Conservation (phyloP, 2,888 invertebrate genomes). For the Cotesia congregata region DNA sequence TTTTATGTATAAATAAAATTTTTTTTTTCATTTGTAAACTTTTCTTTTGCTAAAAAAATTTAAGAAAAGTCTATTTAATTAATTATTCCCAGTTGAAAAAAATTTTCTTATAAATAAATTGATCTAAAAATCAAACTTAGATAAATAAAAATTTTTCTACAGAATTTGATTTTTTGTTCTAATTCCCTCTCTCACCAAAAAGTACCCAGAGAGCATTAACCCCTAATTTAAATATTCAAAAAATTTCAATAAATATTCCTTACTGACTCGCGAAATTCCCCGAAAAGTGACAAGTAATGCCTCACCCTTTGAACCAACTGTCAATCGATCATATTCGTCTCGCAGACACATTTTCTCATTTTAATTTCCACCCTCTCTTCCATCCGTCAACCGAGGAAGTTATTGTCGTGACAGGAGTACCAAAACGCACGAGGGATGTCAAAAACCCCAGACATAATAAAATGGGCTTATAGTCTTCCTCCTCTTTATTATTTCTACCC, state of each 20-base stretch:
- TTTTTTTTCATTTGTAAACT: too few relatives aligned
- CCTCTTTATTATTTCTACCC: background rate
- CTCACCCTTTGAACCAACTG: background rate
- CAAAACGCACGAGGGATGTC: background rate
- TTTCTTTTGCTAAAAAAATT: too few relatives aligned
- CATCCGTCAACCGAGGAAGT: background rate
- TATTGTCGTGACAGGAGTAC: slow-evolving; percentile 22
- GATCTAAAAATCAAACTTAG: background rate
- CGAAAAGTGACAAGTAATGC: background rate
- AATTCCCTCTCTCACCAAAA: too few relatives aligned
- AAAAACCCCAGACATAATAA: background rate
- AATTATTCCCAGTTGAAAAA: background rate
- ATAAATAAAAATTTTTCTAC: too few relatives aligned
- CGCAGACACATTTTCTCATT: background rate
- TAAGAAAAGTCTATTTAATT: too few relatives aligned
- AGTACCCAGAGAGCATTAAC: too few relatives aligned
- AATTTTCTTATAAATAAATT: background rate
- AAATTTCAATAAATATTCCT: slow-evolving; percentile 3
- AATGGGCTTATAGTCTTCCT: background rate
- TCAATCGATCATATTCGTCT: background rate
- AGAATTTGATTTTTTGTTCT: too few relatives aligned
- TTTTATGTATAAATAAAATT: too few relatives aligned
- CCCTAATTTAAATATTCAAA: background rate
- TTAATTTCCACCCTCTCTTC: background rate
- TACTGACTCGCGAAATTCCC: background rate